phyloP scores from a whole-genome alignment of 2,797 vertebrate genomes.

The Spinibarbus caldwelli region DNA sequence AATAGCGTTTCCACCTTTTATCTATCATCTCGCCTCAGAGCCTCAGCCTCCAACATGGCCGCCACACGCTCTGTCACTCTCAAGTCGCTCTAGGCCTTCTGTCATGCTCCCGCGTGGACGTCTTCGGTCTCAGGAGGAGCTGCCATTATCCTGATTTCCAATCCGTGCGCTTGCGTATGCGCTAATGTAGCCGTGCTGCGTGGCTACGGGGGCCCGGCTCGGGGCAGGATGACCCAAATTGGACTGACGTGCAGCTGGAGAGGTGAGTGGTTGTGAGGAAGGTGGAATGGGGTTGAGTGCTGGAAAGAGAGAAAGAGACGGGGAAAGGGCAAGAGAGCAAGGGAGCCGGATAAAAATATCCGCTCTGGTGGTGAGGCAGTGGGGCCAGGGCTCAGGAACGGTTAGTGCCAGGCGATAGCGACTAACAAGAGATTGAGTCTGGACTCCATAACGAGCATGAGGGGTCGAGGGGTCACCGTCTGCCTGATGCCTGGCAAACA shows the following conservation, averaged over 20 bases:
- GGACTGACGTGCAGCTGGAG: slow-evolving; percentile 67
- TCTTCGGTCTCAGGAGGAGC: slow-evolving; percentile 58
- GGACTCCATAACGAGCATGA: slow-evolving; percentile 56
- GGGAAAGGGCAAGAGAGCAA: slow-evolving; percentile 28
- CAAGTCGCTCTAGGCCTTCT: slow-evolving; percentile 24
- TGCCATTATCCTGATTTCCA: slow-evolving; percentile 53
- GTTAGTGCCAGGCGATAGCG: slow-evolving; percentile 49
- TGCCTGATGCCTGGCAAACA: slow-evolving; percentile 57
- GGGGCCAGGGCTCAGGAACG: slow-evolving; percentile 45
- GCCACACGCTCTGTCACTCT: slow-evolving; percentile 44
- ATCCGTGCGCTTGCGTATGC: slow-evolving; percentile 45
- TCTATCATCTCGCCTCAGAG: slow-evolving; percentile 65
- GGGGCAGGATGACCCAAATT: slow-evolving; percentile 75
- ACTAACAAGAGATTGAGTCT: slow-evolving; percentile 52
- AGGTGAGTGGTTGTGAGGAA: slow-evolving; percentile 50
- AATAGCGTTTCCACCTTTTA: slow-evolving; percentile 75
- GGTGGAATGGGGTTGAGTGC: slow-evolving; percentile 43
- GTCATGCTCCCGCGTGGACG: slow-evolving; percentile 53
- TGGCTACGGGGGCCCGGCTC: slow-evolving; percentile 36
- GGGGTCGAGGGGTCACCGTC: slow-evolving; percentile 50
- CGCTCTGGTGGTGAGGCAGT: slow-evolving; percentile 27
- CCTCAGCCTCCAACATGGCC: slow-evolving; percentile 43
- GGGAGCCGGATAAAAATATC: slow-evolving; percentile 52
- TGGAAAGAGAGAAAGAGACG: slow-evolving; percentile 27
- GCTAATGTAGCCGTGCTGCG: slow-evolving; percentile 53